Base-by-base conservation (phyloP, 2,113 vertebrate genomes). In the Eubucco bourcierii region DNA sequence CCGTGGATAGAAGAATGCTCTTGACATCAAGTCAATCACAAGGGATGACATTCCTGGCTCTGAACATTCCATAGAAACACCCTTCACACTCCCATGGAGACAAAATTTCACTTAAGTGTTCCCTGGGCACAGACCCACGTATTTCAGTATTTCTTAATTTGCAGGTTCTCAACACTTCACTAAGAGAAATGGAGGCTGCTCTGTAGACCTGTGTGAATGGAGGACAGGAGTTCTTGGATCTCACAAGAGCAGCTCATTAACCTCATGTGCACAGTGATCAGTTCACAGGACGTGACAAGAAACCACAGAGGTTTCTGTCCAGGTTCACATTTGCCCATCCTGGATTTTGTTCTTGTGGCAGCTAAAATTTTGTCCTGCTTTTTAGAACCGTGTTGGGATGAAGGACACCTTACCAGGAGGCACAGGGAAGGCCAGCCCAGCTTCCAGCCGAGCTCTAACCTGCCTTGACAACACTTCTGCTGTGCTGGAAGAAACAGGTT, bases 181-280 rank as follows among this genome's bases (percentile, higher is more conserved):
- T 6, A 52, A 24, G 6, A 25, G 23, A 70, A 14, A 5, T 0
- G 15, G 61, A 86, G 16, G 52, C 15, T 3, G 6, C 64, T 31
- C 83, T 31, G 18, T 0, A 70, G 64, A 37, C 8, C 1, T 15
- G n/a, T 5, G 6, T 33, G 61, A 52, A 66, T 0, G 4, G 16
- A 24, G 7, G 53, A 18, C 52, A 59, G 46, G 2, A 50, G 27
- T 28, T 71, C 46, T 4, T 0, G 63, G 33, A 67, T 15, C 4
- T 29, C 56, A 3, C 4, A 59, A 24, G 41, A 41, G 0, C 1
- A 84, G 28, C 24, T 79, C 71, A 39, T 15, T 37, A 64, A 16
- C 16, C 17, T 21, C 1, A 31, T 21, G 14, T 6, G 24, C 61
- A 13, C 15, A 29, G 64, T 7, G 37, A 24, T 21, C 12, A 18